Percentiles rank a stretch among this genome's conserved stretches.
These are phyloP conservation scores for Caerostris extrusa DNA, from an alignment of 1,140 invertebrate genomes.

Conservation along the genomic window DNA sequence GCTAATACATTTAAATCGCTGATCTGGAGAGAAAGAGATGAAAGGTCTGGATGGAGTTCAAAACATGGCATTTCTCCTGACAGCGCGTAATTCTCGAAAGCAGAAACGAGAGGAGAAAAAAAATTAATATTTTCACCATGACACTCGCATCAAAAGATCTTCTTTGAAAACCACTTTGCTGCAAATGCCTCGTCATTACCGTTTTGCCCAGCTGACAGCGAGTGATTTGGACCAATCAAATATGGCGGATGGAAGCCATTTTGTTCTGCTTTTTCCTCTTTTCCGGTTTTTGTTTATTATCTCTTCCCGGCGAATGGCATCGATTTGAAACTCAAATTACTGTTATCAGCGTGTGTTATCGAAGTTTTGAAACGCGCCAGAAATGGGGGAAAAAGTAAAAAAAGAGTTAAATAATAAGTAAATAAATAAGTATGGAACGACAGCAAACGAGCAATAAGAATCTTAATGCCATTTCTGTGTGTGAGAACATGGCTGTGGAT, in stretches of 20 bases:
- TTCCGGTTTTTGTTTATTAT: neutral
- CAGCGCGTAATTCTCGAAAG: neutral
- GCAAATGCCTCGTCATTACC: constrained; percentile 37
- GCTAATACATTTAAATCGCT: constrained; percentile 41
- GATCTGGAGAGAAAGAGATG: neutral
- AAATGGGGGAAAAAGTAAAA: neutral
- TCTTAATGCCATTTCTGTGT: constrained; percentile 16
- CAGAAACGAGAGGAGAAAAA: neutral
- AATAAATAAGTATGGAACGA: neutral
- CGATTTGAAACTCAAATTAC: neutral
- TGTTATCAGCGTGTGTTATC: too few relatives aligned
- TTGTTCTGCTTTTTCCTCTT: too few relatives aligned
- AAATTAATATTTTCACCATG: too few relatives aligned
- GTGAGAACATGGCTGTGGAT: neutral
- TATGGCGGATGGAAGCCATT: neutral
- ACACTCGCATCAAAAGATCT: too few relatives aligned
- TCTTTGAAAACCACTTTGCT: neutral
- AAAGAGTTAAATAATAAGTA: neutral
- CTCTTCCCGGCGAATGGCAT: neutral
- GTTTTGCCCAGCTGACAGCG: constrained; percentile 12
- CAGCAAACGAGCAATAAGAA: constrained; percentile 1
- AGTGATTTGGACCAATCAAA: neutral
- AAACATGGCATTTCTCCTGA: neutral
- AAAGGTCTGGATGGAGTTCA: too few relatives aligned
- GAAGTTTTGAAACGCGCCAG: too few relatives aligned